Percentiles rank a stretch among this genome's conserved stretches.
Conservation (phyloP, 37 sponge, comb jelly and placozoan genomes). For the Ianthella basta region DNA sequence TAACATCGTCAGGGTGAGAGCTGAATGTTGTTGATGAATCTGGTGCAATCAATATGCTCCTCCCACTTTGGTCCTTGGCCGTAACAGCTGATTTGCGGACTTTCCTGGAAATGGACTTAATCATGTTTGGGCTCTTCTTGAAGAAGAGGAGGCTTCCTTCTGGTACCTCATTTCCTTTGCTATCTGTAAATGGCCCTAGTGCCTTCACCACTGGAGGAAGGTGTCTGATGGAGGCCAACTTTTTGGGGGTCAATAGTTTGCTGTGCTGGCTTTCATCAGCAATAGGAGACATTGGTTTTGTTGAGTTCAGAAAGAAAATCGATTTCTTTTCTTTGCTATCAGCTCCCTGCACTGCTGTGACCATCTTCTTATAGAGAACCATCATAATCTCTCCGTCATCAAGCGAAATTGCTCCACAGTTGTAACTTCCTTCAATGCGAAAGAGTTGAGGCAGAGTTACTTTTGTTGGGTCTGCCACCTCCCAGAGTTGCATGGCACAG, state of each 20-base stretch:
- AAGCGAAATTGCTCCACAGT: not conserved
- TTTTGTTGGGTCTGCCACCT: not conserved
- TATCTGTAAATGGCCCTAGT: not conserved
- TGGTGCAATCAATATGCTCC: not conserved
- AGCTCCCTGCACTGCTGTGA: not conserved
- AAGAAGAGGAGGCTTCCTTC: constrained; percentile 2
- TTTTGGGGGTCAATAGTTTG: not conserved
- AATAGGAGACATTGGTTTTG: constrained; percentile 15
- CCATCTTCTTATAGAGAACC: constrained; percentile 4
- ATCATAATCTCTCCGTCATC: not conserved
- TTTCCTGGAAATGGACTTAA: constrained; percentile 7
- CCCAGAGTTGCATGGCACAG: constrained; percentile 2
- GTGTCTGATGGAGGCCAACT: not conserved
- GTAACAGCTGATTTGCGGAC: not conserved
- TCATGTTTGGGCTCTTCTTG: not conserved
- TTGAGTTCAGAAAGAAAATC: not conserved
- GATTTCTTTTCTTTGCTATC: not conserved
- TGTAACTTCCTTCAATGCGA: not conserved
- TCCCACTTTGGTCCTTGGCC: not conserved
- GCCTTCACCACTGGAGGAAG: constrained; percentile 20
- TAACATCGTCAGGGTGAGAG: constrained; percentile 58
- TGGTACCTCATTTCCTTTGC: not conserved
- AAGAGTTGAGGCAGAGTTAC: constrained; percentile 14
- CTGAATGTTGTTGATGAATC: constrained; percentile 57
- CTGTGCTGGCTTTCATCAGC: not conserved